A percentile compares a stretch with the other conserved stretches of the same genome.
Evolutionary conservation across 37 sponge, comb jelly and placozoan species (phyloP).

Genomic region (Aphrocallistes beatrix): DNA sequence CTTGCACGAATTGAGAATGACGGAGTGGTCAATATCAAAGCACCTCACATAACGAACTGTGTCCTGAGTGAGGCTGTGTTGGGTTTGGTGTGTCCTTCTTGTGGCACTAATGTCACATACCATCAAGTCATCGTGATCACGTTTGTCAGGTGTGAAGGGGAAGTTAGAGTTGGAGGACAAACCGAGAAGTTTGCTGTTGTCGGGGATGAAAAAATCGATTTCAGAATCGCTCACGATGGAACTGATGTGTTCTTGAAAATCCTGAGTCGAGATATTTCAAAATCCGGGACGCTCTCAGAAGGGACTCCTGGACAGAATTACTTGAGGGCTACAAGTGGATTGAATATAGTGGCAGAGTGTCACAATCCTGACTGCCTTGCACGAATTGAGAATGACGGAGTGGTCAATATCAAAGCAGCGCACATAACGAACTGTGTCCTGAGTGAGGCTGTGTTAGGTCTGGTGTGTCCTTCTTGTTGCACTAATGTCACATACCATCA

Average conservation of each 20-base stretch:
- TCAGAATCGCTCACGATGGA: background rate
- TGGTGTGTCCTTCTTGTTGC: background rate
- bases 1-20: too few relatives aligned
- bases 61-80: too few relatives aligned
- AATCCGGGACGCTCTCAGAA: background rate
- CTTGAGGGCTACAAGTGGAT: background rate
- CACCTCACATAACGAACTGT: too few relatives aligned
- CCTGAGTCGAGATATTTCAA: background rate
- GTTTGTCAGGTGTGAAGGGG: background rate
- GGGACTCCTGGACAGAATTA: background rate
- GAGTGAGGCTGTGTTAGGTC: too few relatives aligned
- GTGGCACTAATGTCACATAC: background rate
- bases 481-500: background rate
- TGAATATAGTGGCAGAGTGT: background rate
- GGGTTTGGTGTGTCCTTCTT: background rate
- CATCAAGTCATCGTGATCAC: background rate
- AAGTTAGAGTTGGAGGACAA: background rate
- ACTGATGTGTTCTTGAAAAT: background rate
- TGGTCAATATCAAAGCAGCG: too few relatives aligned
- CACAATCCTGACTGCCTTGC: background rate
- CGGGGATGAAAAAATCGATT: background rate
- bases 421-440: too few relatives aligned
- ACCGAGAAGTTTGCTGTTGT: background rate
- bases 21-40: too few relatives aligned
- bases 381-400: too few relatives aligned